phyloP scores from a whole-genome alignment of 1,140 invertebrate genomes.

The Drosophila subobscura region DNA sequence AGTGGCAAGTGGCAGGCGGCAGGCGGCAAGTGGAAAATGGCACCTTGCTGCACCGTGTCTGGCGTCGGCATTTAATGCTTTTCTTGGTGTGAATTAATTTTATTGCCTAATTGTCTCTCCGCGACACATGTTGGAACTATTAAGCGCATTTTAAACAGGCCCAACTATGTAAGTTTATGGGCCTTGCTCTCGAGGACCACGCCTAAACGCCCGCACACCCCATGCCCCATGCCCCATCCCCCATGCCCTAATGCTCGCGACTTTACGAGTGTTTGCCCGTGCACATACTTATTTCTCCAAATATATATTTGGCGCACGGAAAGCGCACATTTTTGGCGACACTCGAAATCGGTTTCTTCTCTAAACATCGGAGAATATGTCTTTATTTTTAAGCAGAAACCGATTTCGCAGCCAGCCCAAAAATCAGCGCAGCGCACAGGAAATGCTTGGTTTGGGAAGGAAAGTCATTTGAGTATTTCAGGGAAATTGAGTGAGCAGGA shows the following conservation, averaged over 20 bases:
- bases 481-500: conserved; percentile 5
- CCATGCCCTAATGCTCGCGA: conserved; percentile 5
- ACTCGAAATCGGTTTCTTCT: conserved; percentile 33
- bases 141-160: conserved; percentile 61
- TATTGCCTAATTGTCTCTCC: conserved; percentile 68
- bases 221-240: background rate
- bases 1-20: conserved; percentile 1
- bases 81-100: conserved; percentile 69
- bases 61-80: conserved; percentile 54
- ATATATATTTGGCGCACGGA: conserved; percentile 25
- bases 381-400: conserved; percentile 63
- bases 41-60: conserved; percentile 37
- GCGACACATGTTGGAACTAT: conserved; percentile 63
- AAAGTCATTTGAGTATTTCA: conserved; percentile 27
- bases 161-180: conserved; percentile 58
- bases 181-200: background rate
- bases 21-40: conserved; percentile 26
- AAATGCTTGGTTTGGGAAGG: conserved; percentile 14
- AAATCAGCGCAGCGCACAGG: conserved; percentile 33
- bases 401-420: conserved; percentile 15
- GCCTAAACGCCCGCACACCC: too few relatives aligned
- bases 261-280: conserved; percentile 26
- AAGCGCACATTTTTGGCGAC: conserved; percentile 42
- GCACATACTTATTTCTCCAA: conserved; percentile 30
- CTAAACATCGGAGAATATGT: conserved; percentile 43